phyloP scores from a whole-genome alignment of 2,113 vertebrate genomes.

The Ammospiza nelsoni region DNA sequence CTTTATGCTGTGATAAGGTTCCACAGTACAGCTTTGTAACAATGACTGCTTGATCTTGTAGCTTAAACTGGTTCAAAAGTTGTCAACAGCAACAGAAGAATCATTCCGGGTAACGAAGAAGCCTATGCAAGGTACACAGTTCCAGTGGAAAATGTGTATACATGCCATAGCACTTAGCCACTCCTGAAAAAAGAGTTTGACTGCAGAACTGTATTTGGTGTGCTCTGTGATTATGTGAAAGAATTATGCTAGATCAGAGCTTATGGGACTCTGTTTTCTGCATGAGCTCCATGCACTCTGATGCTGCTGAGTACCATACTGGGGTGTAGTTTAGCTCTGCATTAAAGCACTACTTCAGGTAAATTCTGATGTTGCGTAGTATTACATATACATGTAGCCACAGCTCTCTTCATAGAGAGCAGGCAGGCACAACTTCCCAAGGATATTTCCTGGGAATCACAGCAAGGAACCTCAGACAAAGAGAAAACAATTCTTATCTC shows the following conservation, averaged over 20 bases:
- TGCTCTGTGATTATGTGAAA: neutral
- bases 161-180: too few relatives aligned
- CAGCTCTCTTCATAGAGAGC: too few relatives aligned
- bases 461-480: too few relatives aligned
- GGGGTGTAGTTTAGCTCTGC: neutral
- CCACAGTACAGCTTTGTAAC: neutral
- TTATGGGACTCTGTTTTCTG: neutral
- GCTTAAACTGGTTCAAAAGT: neutral
- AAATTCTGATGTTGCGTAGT: slow-evolving; percentile 9
- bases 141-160: neutral
- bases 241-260: neutral
- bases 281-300: neutral
- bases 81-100: neutral
- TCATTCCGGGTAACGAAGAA: neutral
- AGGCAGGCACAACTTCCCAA: too few relatives aligned
- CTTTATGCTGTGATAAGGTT: neutral
- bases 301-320: neutral
- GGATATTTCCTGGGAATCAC: too few relatives aligned
- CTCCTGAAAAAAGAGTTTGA: neutral
- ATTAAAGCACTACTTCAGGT: neutral
- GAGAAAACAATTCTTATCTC: too few relatives aligned
- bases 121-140: neutral
- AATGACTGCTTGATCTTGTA: neutral
- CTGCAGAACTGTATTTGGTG: neutral
- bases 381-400: neutral